Evolutionary conservation across 2,113 vertebrate genomes (phyloP).

Genomic region (Columba janthina): DNA sequence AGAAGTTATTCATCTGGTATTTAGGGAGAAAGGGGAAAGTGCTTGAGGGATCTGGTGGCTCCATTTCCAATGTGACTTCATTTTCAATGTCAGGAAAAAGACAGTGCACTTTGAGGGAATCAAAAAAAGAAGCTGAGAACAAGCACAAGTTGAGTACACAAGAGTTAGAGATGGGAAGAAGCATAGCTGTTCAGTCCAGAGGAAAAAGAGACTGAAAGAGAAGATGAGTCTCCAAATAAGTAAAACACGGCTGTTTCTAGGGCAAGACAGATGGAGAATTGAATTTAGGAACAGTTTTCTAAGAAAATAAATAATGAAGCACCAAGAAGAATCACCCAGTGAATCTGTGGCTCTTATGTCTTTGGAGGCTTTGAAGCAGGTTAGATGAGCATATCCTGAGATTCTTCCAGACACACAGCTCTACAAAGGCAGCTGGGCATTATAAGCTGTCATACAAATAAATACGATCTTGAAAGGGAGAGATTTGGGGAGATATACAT

Average conservation of each 20-base stretch:
- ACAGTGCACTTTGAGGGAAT: not conserved
- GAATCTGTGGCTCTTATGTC: not conserved
- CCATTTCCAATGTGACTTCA: no score
- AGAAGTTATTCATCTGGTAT: not conserved
- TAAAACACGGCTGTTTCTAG: not conserved
- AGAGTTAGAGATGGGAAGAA: not conserved
- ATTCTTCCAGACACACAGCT: not conserved
- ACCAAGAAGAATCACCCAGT: not conserved
- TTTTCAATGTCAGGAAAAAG: not conserved
- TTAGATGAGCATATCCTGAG: not conserved
- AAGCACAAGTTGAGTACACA: not conserved
- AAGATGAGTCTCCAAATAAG: not conserved
- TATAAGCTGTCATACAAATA: not conserved
- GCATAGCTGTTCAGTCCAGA: not conserved
- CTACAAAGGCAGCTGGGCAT: not conserved
- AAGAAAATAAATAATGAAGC: not conserved
- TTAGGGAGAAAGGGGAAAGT: not conserved
- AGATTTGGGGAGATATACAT: not conserved
- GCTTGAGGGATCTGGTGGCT: not conserved
- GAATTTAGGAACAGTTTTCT: not conserved
- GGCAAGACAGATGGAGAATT: not conserved
- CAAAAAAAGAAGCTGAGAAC: not conserved
- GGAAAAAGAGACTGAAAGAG: not conserved
- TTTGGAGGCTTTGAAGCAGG: not conserved
- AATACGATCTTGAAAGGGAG: constrained; percentile 5